Base-by-base conservation (phyloP, 2,888 invertebrate species). In the Lasioglossum vierecki region DNA sequence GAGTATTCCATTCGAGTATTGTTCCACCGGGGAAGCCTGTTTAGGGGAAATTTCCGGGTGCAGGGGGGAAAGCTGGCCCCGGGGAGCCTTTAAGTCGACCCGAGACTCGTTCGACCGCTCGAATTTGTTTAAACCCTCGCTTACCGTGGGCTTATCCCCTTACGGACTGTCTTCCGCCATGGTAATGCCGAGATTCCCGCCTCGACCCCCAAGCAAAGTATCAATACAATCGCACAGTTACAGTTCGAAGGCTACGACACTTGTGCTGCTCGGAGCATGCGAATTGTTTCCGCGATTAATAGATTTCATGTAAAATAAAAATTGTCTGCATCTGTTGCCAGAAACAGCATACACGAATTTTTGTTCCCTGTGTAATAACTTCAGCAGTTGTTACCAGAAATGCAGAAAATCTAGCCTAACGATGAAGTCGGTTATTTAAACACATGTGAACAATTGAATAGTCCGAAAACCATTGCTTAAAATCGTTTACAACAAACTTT, bases 1-100 rank as follows among this genome's bases (percentile, higher is more conserved):
- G 76, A 63, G 13, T 63, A 63, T 63, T 66, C 76, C 66, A 26
- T 76, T 66, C 76, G 46, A 66, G 66, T 63, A 66, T 76, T 76
- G 76, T 63, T 76, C 63, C 75, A 13, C 41, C 63, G 6, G 0
- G 26, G 60, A 63, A 63, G 13, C 26, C 26, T 26, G 60, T 63
- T 63, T 63, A 30, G 41, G 26, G 26, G 60, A 63, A 26, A 63
- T 26, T 26, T 53, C 53, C 53, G 53, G 6, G 9, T 2, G 49
- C 5, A 1, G 53, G 2, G 5, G 46, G 6, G 22, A 22, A 22
- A 53, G 9, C 22, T 53, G 22, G 60, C 60, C 60, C 60, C 60
- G 3, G 66, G 66, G 66, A 66, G 66, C 30, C 66, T 66, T 66
- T 66, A 66, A 66, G 66, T 66, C 66, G 30, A 18, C 30, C 35